Base-by-base conservation (phyloP, 2,113 vertebrate species). In the Bolborhynchus lineola region DNA sequence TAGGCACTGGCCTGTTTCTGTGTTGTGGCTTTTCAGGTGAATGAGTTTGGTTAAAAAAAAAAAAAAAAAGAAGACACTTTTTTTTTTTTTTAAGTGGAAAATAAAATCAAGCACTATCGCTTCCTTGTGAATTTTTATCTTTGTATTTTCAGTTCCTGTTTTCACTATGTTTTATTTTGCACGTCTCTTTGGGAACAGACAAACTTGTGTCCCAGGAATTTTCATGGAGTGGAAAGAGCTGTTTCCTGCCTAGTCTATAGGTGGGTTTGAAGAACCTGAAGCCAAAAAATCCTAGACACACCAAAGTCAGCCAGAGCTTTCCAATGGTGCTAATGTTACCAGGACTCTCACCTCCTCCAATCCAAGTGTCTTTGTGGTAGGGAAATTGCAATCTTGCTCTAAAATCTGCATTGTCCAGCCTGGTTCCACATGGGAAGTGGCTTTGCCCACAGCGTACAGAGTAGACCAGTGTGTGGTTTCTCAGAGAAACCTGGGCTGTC, bases 241-340 rank as follows among this genome's bases (percentile, higher is more conserved):
- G 44, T n/a, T 82, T 96, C 35, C 68, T 80, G 59, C 76, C 75
- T 69, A 62, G 28, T 72, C 9, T 8, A 21, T 50, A 41, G n/a
- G 14, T 52, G 78, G 59, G 18, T 82, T 92, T 69, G 81, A 63
- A 90, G 87, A 91, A 68, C 37, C 26, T 85, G 84, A 91, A 77
- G 50, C 77, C 84, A 82, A 85, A 88, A 89, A 92, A 74, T 92
- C 84, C 93, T 95, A 75, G 84, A 95, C 67, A 64, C 70, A 57
- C 69, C 68, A 62, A 92, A 95, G 78, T 21, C 70, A 85, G 31
- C 18, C 0, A 2, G 62, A 79, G 78, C 67, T 94, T 86, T 90
- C 65, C 7, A 7, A 17, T 16, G 62, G 42, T 50, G 69, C 57
- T 83, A 13, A 41, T 10, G 3, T 74, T 60, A 57, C 88, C 62